Conservation (phyloP, 2,113 vertebrate genomes). For the Crotalus helleri region DNA sequence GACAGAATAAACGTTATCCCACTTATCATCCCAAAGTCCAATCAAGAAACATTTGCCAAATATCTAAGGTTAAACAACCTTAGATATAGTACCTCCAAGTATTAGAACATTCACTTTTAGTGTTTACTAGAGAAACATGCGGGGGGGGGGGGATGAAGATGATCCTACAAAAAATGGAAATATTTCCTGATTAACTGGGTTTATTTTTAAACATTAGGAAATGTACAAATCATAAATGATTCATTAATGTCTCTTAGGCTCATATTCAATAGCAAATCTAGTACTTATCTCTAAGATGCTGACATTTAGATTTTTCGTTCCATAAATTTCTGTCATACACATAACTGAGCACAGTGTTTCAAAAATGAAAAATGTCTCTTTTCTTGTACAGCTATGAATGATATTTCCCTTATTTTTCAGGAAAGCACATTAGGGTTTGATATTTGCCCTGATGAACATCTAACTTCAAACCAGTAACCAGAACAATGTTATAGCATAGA, state of each 20-base stretch:
- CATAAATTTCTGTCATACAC: conserved; percentile 33
- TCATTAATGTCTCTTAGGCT: conserved; percentile 27
- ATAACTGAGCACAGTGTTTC: conserved; percentile 8
- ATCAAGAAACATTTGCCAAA: background rate
- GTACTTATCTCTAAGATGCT: conserved; percentile 2
- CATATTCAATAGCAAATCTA: conserved; percentile 10
- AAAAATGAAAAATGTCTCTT: conserved; percentile 15
- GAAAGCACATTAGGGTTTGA: background rate
- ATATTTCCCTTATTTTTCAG: background rate
- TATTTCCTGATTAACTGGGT: conserved; percentile 17
- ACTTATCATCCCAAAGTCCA: background rate
- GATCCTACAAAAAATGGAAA: background rate
- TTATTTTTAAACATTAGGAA: conserved; percentile 32
- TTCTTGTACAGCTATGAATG: background rate
- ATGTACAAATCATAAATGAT: conserved; percentile 22
- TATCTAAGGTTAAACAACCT: background rate
- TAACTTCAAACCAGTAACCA: background rate
- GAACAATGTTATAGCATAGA: background rate
- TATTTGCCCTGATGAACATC: background rate
- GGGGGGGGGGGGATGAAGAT: background rate
- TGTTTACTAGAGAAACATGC: background rate
- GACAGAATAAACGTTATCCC: background rate
- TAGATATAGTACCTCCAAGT: background rate
- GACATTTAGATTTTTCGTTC: conserved; percentile 15
- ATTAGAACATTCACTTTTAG: background rate